Evolutionary conservation across 2,888 invertebrate genomes (phyloP).

Genomic region (Apodemia hepburni): DNA sequence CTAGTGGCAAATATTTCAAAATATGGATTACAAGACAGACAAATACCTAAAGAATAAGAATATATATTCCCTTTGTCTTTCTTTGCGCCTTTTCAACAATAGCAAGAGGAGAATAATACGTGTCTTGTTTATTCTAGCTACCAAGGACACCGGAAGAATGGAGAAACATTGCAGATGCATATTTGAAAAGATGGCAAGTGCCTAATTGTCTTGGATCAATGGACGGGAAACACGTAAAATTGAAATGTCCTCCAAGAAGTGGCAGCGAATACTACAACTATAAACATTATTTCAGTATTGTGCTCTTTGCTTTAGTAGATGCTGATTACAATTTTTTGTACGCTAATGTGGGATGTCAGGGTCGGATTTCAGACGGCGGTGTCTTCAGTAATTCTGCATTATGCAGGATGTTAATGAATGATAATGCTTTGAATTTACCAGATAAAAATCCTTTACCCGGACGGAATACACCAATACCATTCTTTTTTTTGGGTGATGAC

Average conservation of each 20-base stretch:
- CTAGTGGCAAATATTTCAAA: too few species aligned
- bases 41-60: too few species aligned
- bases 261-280: slow-evolving; percentile 30
- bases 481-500: slow-evolving; percentile 29
- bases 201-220: slow-evolving; percentile 30
- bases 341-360: slow-evolving; percentile 29
- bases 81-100: too few species aligned
- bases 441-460: slow-evolving; percentile 31
- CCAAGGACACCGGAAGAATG: slow-evolving; percentile 22
- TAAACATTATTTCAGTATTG: slow-evolving; percentile 29
- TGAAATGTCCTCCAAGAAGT: slow-evolving; percentile 29
- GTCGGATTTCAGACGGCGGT: slow-evolving; percentile 34
- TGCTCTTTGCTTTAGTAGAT: slow-evolving; percentile 26
- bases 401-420: slow-evolving; percentile 26
- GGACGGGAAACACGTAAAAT: slow-evolving; percentile 32
- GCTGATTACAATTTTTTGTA: slow-evolving; percentile 30
- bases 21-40: too few species aligned
- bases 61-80: too few species aligned
- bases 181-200: slow-evolving; percentile 25
- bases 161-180: slow-evolving; percentile 25
- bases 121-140: not conserved
- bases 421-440: slow-evolving; percentile 33
- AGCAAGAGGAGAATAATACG: too few species aligned
- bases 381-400: slow-evolving; percentile 25
- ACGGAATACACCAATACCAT: slow-evolving; percentile 27